Percentiles rank a stretch among this genome's conserved stretches.
Evolutionary conservation across 2,888 invertebrate species (phyloP).

Genomic region (Drosophila phalerata): DNA sequence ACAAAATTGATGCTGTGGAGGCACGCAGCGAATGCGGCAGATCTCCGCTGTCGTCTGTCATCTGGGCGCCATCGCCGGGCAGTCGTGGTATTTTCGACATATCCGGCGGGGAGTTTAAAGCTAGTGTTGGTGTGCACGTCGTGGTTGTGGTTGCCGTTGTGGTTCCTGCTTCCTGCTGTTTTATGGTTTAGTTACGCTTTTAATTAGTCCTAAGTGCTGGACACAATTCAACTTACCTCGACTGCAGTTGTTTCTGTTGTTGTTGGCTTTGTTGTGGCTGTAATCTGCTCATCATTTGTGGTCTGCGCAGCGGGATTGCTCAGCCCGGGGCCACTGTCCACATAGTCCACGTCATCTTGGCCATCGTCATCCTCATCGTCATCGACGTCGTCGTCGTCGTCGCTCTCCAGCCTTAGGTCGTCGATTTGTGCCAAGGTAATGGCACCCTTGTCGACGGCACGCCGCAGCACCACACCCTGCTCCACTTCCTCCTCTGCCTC

Average conservation of each 20-base stretch:
- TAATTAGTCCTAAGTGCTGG: conserved; percentile 76
- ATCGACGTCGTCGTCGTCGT: conserved; percentile 28
- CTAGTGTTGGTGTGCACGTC: conserved; percentile 27
- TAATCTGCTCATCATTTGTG: conserved; percentile 72
- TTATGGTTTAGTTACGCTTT: conserved; percentile 57
- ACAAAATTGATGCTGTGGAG: conserved; percentile 69
- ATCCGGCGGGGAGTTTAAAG: conserved; percentile 60
- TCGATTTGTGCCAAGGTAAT: conserved; percentile 77
- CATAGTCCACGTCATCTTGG: conserved; percentile 36
- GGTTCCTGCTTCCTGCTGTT: conserved; percentile 67
- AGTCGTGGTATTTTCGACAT: conserved; percentile 84
- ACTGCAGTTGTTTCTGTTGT: conserved; percentile 25
- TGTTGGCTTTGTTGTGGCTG: conserved; percentile 35
- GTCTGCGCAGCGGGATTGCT: conserved; percentile 74
- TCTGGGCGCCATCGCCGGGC: conserved; percentile 84
- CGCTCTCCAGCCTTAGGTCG: conserved; percentile 63
- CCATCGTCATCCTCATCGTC: conserved; percentile 25
- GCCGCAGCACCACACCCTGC: conserved; percentile 63
- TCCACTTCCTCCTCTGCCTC: conserved; percentile 39
- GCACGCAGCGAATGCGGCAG: conserved; percentile 66
- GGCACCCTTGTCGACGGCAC: conserved; percentile 64
- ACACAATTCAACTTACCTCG: conserved; percentile 76
- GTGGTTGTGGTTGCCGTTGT: conserved; percentile 2
- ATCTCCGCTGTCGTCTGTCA: conserved; percentile 72
- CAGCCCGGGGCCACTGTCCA: conserved; percentile 54